These are phyloP conservation scores for Epinotia ramella DNA, from an alignment of 2,888 invertebrate species.

Conservation along the genomic window DNA sequence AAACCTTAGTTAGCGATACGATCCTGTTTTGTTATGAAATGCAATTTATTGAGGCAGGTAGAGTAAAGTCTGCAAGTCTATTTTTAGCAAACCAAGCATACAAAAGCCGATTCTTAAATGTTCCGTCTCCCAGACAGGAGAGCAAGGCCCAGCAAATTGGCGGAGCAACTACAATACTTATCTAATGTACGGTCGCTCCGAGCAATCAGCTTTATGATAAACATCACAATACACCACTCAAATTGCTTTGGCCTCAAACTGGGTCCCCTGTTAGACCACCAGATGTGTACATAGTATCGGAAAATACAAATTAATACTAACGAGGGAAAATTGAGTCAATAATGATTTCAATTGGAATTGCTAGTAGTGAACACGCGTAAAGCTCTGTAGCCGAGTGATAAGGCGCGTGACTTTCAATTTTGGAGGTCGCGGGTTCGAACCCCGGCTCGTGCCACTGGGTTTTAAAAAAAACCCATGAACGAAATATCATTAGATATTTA, in stretches of 20 bases:
- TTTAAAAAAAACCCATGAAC: too few relatives aligned
- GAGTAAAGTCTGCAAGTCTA: constrained; percentile 1
- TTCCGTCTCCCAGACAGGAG: constrained; percentile 16
- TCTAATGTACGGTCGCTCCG: constrained; percentile 38
- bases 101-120: constrained; percentile 13
- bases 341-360: too few relatives aligned
- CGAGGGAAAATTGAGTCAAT: background rate
- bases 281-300: background rate
- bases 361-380: too few relatives aligned
- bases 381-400: too few relatives aligned
- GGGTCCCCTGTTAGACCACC: constrained; percentile 11
- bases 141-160: constrained; percentile 34
- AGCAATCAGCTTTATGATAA: constrained; percentile 43
- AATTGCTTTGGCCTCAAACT: constrained; percentile 44
- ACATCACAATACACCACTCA: constrained; percentile 39
- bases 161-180: constrained; percentile 39
- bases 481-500: too few relatives aligned
- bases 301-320: background rate
- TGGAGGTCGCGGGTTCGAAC: too few relatives aligned
- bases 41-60: constrained; percentile 4
- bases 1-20: background rate
- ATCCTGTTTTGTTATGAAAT: background rate
- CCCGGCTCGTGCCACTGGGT: too few relatives aligned
- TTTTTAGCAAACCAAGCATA: constrained; percentile 22
- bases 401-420: too few relatives aligned